A percentile compares a stretch with the other conserved stretches of the same genome.
These are phyloP conservation scores for Torymus texanus DNA, from an alignment of 2,888 invertebrate species.

Conservation along the genomic window DNA sequence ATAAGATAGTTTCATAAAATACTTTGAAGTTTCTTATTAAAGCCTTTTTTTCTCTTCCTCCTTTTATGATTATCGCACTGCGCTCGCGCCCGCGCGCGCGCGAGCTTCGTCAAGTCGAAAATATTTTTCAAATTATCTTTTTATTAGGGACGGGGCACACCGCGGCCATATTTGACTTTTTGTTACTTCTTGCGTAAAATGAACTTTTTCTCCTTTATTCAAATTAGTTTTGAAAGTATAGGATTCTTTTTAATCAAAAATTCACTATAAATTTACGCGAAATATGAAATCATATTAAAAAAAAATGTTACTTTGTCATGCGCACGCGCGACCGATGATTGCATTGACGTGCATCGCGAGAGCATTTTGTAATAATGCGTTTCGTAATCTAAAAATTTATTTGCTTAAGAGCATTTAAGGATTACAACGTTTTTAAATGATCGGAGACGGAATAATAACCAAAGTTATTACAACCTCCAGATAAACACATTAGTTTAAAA, in stretches of 20 bases:
- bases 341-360: no score
- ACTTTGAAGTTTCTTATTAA: slow-evolving; percentile 57
- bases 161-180: slow-evolving; percentile 45
- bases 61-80: slow-evolving; percentile 51
- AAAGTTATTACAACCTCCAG: no score
- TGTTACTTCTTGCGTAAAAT: slow-evolving; percentile 38
- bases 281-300: background rate
- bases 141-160: slow-evolving; percentile 30
- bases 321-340: no score
- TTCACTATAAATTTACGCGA: slow-evolving; percentile 8
- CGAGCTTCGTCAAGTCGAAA: slow-evolving; percentile 52
- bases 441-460: no score
- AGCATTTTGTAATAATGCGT: no score
- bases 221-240: slow-evolving; percentile 32
- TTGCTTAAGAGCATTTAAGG: no score
- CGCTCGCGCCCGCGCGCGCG: slow-evolving; percentile 7
- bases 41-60: slow-evolving; percentile 28
- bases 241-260: slow-evolving; percentile 40
- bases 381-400: no score
- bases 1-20: slow-evolving; percentile 56
- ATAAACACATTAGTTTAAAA: no score
- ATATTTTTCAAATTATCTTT: slow-evolving; percentile 56
- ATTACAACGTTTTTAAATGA: no score
- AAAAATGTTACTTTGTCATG: no score
- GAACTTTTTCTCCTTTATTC: slow-evolving; percentile 30